Evolutionary conservation across 2,797 vertebrate species (phyloP), one percentile per base, ranked within the genome.

Genomic region (Knipowitschia caucasica): DNA sequence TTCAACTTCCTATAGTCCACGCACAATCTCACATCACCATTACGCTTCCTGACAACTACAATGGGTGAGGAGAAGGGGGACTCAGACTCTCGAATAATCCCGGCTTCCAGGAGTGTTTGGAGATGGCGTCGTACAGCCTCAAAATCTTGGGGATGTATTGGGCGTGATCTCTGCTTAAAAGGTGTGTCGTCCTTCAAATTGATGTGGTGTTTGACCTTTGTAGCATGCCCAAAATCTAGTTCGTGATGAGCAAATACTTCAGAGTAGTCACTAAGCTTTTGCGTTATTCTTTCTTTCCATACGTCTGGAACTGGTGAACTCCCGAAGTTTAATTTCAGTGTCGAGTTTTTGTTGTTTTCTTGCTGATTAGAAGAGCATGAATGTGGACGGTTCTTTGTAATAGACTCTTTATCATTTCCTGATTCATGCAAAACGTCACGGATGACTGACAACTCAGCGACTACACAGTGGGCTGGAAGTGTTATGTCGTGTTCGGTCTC

Each of bases 141-240:
- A 10, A 7, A 34, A 12, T 34, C 31, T 3, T 34, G 4, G 6
- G 31, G 31, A 34, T 34, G 31, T 4, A 34, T 34, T 3, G 31
- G 31, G 3, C 31, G 4, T 10, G 31, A 34, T 14, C 31, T 34
- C 12, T 34, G 31, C 31, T 34, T 34, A 4, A 34, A 4, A 10
- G 31, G 31, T 34, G 31, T 34, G 7, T 34, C 31, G 12, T 34
- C 31, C 12, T 34, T 34, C 4, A 34, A 10, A 3, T 34, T 34
- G 5, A 30, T 30, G 29, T 30, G 29, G 9, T 30, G 50, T 34
- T n/a, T n/a, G 50, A 51, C n/a, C 25, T 53, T 53, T 1, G 9
- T 10, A 4, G 56, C 27, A 20, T 50, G 50, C 7, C 63, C 56
- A 51, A 55, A 54, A 21, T 60, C 50, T 3, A 60, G 14, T 11